Evolutionary conservation across 2,888 invertebrate genomes (phyloP).

Genomic region (Apamea epomidion): DNA sequence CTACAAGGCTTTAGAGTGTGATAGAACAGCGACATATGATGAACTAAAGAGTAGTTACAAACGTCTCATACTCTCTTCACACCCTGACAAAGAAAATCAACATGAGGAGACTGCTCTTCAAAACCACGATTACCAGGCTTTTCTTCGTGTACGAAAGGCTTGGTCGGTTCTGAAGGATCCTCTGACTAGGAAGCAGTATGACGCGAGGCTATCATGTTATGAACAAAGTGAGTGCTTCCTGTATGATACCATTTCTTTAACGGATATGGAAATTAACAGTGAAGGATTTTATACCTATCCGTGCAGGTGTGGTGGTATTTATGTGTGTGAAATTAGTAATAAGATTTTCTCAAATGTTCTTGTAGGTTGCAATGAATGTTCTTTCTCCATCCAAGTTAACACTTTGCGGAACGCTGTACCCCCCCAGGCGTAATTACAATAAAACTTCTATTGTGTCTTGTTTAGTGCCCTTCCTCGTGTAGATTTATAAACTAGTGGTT

Average conservation of each 20-base stretch:
- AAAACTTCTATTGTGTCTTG: neutral
- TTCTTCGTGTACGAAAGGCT: slow-evolving; percentile 91
- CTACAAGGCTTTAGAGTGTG: slow-evolving; percentile 90
- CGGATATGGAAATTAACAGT: slow-evolving; percentile 85
- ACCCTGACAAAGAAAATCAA: slow-evolving; percentile 91
- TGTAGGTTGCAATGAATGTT: slow-evolving; percentile 94
- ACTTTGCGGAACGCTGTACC: neutral
- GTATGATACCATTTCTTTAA: slow-evolving; percentile 89
- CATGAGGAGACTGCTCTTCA: slow-evolving; percentile 74
- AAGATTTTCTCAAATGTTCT: slow-evolving; percentile 75
- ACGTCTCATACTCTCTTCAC: slow-evolving; percentile 88
- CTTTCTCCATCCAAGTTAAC: slow-evolving; percentile 91
- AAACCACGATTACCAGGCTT: slow-evolving; percentile 72
- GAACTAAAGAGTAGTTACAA: slow-evolving; percentile 92
- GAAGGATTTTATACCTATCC: slow-evolving; percentile 86
- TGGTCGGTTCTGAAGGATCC: slow-evolving; percentile 93
- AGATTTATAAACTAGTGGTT: neutral
- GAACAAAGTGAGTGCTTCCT: slow-evolving; percentile 91
- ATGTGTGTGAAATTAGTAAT: slow-evolving; percentile 82
- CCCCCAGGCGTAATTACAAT: neutral
- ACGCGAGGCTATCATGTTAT: slow-evolving; percentile 90
- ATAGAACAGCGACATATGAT: slow-evolving; percentile 87
- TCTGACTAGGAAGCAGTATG: slow-evolving; percentile 91
- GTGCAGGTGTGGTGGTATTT: slow-evolving; percentile 93
- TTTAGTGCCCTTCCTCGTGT: neutral